Base-by-base conservation (phyloP, 2,888 invertebrate genomes). In the Heliconius ethilla region DNA sequence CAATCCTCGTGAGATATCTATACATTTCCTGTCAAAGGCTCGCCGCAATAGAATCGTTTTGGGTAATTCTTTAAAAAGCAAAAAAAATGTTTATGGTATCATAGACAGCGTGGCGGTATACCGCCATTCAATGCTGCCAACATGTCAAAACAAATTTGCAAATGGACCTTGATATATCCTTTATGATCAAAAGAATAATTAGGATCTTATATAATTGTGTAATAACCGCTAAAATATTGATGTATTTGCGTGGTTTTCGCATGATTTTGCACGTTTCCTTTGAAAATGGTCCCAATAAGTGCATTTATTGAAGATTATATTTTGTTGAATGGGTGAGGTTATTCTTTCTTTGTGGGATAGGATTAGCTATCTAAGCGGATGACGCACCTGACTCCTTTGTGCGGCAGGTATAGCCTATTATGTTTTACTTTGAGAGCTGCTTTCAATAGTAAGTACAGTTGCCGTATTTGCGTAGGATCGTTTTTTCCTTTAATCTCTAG, bases 1-100 rank as follows among this genome's bases (percentile, higher is more conserved):
- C 90, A 91, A 93, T 92, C 92, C 88, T 84, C 91, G 93, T 93
- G 93, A 87, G 93, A 94, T 90, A 89, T 90, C 90, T 90, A 92
- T 91, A 88, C 85, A 85, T 86, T 92, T 91, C 92, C 91, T 91
- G 89, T 89, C 87, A 88, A 89, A 91, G 86, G 85, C 85, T 86
- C 87, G 84, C 88, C 89, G 88, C 88, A 86, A 87, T 83, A 81
- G 88, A 89, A 90, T 89, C 89, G 89, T 89, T 88, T 33, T 88
- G 88, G 86, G 82, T 85, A 88, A 88, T 87, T 84, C 80, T 82
- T 78, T 76, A 81, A 85, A 85, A 88, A 89, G 88, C 88, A 89
- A 88, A 87, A 87, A n/a, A 89, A 89, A 87, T 91, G 89, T 90
- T 89, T 90, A 86, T 89, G 90, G 89, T 92, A 92, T 92, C 91